Conservation (phyloP, 2,113 vertebrate species). For the Sclerurus mexicanus region DNA sequence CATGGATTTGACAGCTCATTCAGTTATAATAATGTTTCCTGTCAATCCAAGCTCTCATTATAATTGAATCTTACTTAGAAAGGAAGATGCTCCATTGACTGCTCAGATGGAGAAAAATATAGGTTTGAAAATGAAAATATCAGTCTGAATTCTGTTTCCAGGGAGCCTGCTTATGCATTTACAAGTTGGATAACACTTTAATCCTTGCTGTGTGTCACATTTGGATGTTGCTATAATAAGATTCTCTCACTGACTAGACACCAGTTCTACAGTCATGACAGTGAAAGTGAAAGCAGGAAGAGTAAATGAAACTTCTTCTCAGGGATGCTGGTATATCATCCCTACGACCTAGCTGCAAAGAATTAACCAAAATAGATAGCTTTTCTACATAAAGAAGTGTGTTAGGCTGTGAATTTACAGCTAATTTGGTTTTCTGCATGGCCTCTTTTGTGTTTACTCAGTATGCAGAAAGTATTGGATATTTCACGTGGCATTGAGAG, state of each 20-base stretch:
- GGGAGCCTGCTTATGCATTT: constrained; percentile 34
- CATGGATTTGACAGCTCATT: constrained; percentile 72
- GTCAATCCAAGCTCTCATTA: constrained; percentile 60
- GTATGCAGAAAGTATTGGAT: background rate
- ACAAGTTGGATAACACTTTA: constrained; percentile 53
- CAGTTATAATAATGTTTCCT: constrained; percentile 63
- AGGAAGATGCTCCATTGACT: constrained; percentile 71
- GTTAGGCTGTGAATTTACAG: background rate
- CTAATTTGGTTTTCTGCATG: background rate
- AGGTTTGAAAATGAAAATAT: constrained; percentile 66
- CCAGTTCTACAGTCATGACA: background rate
- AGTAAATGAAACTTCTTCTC: background rate
- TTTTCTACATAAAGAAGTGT: background rate
- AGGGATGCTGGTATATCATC: background rate
- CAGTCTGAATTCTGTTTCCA: constrained; percentile 54
- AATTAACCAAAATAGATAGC: background rate
- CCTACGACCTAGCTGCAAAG: background rate
- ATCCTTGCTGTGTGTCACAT: constrained; percentile 39
- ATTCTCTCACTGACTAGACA: constrained; percentile 25
- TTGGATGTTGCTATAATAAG: constrained; percentile 26
- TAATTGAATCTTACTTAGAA: constrained; percentile 68
- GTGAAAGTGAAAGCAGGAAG: constrained; percentile 1
- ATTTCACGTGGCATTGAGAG: background rate
- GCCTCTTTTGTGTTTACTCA: background rate
- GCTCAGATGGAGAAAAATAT: constrained; percentile 61